Evolutionary conservation across 2,113 vertebrate genomes (phyloP).

Genomic region (Bothrops jararaca): DNA sequence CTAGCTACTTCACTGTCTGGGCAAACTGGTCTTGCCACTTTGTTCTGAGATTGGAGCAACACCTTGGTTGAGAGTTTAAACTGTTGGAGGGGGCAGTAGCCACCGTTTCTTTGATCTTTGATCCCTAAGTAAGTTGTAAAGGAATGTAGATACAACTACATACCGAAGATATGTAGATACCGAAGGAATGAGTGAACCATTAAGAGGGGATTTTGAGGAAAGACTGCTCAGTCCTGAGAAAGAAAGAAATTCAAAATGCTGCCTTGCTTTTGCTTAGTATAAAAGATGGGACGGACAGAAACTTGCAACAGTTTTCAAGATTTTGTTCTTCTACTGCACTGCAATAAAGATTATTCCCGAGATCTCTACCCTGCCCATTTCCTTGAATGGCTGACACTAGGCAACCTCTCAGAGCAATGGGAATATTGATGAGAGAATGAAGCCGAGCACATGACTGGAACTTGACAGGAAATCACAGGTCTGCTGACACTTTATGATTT

Average conservation of each 20-base stretch:
- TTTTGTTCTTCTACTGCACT: not conserved
- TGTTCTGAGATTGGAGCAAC: not conserved
- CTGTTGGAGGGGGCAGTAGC: not conserved
- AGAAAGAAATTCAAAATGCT: not conserved
- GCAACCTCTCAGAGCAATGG: not conserved
- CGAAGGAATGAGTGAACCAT: not conserved
- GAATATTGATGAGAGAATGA: not conserved
- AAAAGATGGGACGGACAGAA: not conserved
- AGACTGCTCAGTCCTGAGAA: not conserved
- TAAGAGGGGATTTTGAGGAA: not conserved
- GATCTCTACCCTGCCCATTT: not conserved
- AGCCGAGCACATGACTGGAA: not conserved
- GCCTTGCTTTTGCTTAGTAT: not conserved
- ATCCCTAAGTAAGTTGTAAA: not conserved
- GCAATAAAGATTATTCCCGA: not conserved
- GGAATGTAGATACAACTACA: not conserved
- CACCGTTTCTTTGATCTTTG: not conserved
- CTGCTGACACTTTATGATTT: not conserved
- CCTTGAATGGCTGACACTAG: not conserved
- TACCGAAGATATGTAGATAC: not conserved
- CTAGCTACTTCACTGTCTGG: not conserved
- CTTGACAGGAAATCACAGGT: not conserved
- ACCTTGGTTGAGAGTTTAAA: not conserved
- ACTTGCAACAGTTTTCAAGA: not conserved
- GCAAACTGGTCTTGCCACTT: not conserved